Base-by-base conservation (phyloP, 1,140 invertebrate genomes). In the Nasonia longicornis region DNA sequence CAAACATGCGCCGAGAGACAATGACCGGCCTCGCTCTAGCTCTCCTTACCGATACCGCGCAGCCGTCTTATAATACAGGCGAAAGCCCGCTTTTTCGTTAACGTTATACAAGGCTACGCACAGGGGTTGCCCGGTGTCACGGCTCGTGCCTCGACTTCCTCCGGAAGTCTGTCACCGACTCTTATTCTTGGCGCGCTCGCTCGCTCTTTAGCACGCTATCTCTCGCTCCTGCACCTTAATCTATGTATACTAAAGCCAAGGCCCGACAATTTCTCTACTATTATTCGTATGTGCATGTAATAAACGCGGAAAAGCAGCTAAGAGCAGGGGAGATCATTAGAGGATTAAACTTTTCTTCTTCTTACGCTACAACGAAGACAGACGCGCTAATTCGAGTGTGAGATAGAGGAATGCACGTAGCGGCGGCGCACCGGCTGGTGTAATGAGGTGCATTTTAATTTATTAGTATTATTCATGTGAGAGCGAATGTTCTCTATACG, bases 91-190 rank as follows among this genome's bases (percentile, higher is more conserved):
- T 71, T 81, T 58, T 77, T 77, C 80, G 80, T 82, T 82, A 78
- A 26, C 72, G 81, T 82, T 79, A 82, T 82, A 77, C 72, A 82
- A 82, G 81, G 81, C 66, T 82, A 82, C 77, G 64, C 81, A 64
- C 48, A 22, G 73, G 81, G 81, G 77, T 38, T 31, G n/a, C 26
- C 38, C 26, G 26, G 45, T 66, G 75, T 78, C 71, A 76, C 75
- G 81, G 76, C 77, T 74, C 42, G 76, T 77, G 80, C 26, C 63
- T 16, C 72, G 81, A 82, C 81, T 82, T 82, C 81, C 81, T 79
- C 77, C 76, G 81, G 81, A 82, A 79, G 81, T 82, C 76, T 82
- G 76, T 78, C 69, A 77, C 75, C 75, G 75, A 70, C 64, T 69
- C 52, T 72, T 31, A 42, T 42, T 42, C 42, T 71, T 52, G 26